Conservation (phyloP, 2,113 vertebrate genomes). For the Hydrolagus affinis region DNA sequence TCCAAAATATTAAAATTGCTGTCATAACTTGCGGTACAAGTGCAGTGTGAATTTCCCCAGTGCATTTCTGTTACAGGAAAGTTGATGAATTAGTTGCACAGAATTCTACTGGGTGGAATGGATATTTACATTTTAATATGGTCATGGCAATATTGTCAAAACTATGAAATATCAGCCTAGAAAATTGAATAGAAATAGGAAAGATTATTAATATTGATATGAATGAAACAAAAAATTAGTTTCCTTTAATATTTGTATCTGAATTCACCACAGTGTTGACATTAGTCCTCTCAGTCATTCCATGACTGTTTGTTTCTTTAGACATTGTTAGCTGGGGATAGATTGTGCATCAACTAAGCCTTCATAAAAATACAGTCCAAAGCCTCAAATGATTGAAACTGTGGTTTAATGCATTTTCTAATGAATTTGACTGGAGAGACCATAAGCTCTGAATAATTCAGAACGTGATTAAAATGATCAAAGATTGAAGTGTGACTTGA, state of each 20-base stretch:
- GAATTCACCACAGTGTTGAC: slow-evolving; percentile 52
- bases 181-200: slow-evolving; percentile 46
- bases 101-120: slow-evolving; percentile 35
- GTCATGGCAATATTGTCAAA: slow-evolving; percentile 42
- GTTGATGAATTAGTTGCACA: slow-evolving; percentile 33
- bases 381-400: slow-evolving; percentile 68
- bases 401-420: slow-evolving; percentile 64
- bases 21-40: slow-evolving; percentile 22
- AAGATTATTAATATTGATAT: slow-evolving; percentile 68
- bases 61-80: slow-evolving; percentile 18
- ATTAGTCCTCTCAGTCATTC: slow-evolving; percentile 42
- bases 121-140: slow-evolving; percentile 48
- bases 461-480: slow-evolving; percentile 52
- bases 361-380: slow-evolving; percentile 69
- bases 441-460: slow-evolving; percentile 69
- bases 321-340: slow-evolving; percentile 55
- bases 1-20: slow-evolving; percentile 28
- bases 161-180: slow-evolving; percentile 43
- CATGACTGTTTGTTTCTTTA: slow-evolving; percentile 63
- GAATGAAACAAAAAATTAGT: slow-evolving; percentile 59
- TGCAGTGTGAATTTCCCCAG: slow-evolving; percentile 22
- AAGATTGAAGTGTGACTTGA: slow-evolving; percentile 58
- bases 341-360: slow-evolving; percentile 73
- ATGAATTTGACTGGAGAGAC: slow-evolving; percentile 68
- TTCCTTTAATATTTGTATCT: slow-evolving; percentile 53